Evolutionary conservation across 1,140 invertebrate genomes (phyloP), one percentile per base, ranked within the genome.

Genomic region (Eubasilissa regina): DNA sequence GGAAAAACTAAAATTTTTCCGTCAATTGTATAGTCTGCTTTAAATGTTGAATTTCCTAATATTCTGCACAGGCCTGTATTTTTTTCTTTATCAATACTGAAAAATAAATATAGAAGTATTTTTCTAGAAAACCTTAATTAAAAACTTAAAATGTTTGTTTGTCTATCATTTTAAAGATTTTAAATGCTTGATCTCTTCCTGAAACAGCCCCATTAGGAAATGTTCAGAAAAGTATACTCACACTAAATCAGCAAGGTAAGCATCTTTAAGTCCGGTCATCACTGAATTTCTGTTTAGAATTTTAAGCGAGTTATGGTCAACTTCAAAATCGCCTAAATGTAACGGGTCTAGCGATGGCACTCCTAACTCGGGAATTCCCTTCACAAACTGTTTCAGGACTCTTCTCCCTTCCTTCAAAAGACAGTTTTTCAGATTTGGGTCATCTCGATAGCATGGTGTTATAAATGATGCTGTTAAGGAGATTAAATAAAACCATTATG

Each of bases 1-100:
- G 93, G 92, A 79, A 94, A 85, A 85, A 93, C 89, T 3, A 94
- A 81, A 77, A 94, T 91, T 75, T 87, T 88, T 9, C 93, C 93
- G 21, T 91, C 84, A 70, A 93, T 89, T 0, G 84, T 86, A 83
- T 93, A 94, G 21, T 91, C 84, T 0, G 91, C 87, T 3, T 83
- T 88, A 83, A 93, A 79, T 66, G 84, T 87, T 13, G 87, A 58
- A 75, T 89, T 85, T 47, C 83, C 83, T 64, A 84, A 83, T 48
- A 88, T 81, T 89, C 89, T 15, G 91, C 74, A 76, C 78, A 79
- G 11, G 89, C 85, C 17, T 82, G 81, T 80, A 89, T 83, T 79
- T 9, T 89, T 90, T 3, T 89, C 87, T 8, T 87, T 66, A 77
- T 92, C 88, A 53, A 90, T 81, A 55, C 91, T 92, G 75, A 13